Conservation (phyloP, 2,113 vertebrate species). For the Gallinago undulata region DNA sequence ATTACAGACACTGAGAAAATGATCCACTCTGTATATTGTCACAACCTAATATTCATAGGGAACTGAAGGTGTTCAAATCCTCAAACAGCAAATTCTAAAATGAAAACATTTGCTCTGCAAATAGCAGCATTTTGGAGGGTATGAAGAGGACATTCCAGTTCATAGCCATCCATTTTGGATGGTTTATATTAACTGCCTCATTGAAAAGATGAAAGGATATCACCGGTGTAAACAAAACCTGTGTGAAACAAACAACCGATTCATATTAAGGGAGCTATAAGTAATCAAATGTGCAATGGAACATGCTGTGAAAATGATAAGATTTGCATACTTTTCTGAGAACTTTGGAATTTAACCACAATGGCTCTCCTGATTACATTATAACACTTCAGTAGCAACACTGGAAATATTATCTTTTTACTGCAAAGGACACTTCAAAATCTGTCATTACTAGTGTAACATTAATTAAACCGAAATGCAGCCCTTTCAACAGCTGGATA, state of each 20-base stretch:
- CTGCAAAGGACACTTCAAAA: neutral
- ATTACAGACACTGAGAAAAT: slow-evolving; percentile 11
- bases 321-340: slow-evolving; percentile 3
- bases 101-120: slow-evolving; percentile 37
- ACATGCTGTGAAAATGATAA: slow-evolving; percentile 19
- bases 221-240: slow-evolving; percentile 29
- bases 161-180: neutral
- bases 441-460: neutral
- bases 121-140: neutral
- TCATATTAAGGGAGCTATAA: slow-evolving; percentile 15
- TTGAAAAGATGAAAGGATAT: neutral
- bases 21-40: neutral
- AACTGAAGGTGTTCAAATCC: neutral
- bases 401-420: neutral
- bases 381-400: neutral
- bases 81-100: neutral
- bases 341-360: neutral
- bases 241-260: neutral
- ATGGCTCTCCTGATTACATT: neutral
- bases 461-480: neutral
- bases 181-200: neutral
- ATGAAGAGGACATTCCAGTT: neutral
- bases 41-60: slow-evolving; percentile 15
- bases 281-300: neutral
- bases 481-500: neutral